Base-by-base conservation (phyloP, 2,113 vertebrate genomes). In the Psittacus erithacus region DNA sequence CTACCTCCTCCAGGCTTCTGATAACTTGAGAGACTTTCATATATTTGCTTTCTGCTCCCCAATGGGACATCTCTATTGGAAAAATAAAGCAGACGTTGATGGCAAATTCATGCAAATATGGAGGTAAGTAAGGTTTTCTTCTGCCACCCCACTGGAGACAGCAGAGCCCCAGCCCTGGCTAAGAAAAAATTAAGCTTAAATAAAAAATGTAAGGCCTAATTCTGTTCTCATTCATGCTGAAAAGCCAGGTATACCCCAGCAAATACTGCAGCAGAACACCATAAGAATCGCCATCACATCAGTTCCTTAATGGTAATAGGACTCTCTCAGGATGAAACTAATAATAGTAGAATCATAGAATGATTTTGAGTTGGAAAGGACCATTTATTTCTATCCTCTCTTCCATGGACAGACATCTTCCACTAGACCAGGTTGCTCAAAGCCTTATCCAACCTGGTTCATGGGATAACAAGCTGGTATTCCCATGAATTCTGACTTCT, bases 41-140 rank as follows among this genome's bases (percentile, higher is more conserved):
- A 6, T 38, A 52, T n/a, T 74, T 0, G 0, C 24, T 23, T 17
- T n/a, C 46, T 83, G 24, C 28, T 76, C 5, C n/a, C 47, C 3
- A 0, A 2, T 29, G 33, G 35, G 50, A 38, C 7, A 28, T 2
- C 6, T 11, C 11, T 50, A 5, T 33, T 65, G 44, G 59, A 44
- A 86, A 95, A 83, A 60, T 20, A 33, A 77, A 80, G 17, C 11
- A 46, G 24, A 47, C 18, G 5, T 29, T 65, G 29, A 33, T 7
- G 24, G 41, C 9, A 69, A 81, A 74, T 60, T 39, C 11, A 41
- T 10, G 7, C 25, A n/a, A 33, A 73, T 38, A 39, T 1, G 4
- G 29, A 81, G 11, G 11, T 5, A 60, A 62, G 39, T 60, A 35
- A n/a, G 3, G 2, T 0, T 39, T n/a, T 67, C 33, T 76, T 43